Conservation (phyloP, 2,797 vertebrate genomes). For the Eulemur albifrons region DNA sequence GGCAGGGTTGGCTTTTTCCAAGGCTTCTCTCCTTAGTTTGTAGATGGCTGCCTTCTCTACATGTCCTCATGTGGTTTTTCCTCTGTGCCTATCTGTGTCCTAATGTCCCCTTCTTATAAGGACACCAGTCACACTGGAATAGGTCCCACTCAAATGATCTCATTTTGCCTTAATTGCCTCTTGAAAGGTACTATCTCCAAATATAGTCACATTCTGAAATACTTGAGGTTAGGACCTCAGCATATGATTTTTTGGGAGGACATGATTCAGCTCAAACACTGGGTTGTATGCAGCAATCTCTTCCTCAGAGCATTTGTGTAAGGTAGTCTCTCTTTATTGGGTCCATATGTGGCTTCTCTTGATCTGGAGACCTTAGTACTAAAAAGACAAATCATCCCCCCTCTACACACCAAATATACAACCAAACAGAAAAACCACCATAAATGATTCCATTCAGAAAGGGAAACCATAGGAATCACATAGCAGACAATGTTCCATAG, state of each 20-base stretch:
- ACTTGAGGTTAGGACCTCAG: neutral
- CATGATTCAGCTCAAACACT: neutral
- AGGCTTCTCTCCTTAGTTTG: neutral
- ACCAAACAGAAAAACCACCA: neutral
- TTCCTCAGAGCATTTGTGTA: neutral
- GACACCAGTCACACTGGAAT: neutral
- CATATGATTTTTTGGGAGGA: neutral
- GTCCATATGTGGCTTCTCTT: slow-evolving; percentile 5
- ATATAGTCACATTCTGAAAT: neutral
- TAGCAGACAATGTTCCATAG: neutral
- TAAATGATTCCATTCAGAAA: slow-evolving; percentile 32
- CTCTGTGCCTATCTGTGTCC: neutral
- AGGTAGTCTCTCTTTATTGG: neutral
- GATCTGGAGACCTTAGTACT: slow-evolving; percentile 8
- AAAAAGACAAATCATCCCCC: slow-evolving; percentile 41
- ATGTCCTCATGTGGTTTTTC: neutral
- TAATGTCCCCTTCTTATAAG: neutral
- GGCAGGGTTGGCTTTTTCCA: neutral
- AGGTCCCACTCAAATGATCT: neutral
- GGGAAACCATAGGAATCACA: neutral
- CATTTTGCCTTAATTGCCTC: neutral
- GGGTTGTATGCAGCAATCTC: neutral
- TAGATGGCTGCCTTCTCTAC: neutral
- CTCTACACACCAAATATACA: slow-evolving; percentile 11
- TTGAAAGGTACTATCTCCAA: neutral